Percentiles rank a stretch among this genome's conserved stretches.
Conservation (phyloP, 2,797 vertebrate genomes). For the Myotis vivesi region DNA sequence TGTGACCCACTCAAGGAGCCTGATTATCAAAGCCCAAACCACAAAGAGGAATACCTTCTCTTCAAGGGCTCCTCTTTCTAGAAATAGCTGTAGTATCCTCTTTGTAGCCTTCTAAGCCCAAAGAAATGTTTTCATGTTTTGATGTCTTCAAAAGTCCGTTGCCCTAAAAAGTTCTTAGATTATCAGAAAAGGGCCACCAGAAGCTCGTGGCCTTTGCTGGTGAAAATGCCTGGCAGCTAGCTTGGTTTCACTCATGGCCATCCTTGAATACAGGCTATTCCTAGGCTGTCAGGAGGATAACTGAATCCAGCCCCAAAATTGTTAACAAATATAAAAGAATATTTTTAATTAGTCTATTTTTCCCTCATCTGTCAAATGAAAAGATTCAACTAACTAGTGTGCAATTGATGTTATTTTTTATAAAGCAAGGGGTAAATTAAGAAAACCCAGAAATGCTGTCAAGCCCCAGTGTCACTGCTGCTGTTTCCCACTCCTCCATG, state of each 20-base stretch:
- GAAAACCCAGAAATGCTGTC: slow-evolving; percentile 20
- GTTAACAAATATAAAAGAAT: slow-evolving; percentile 64
- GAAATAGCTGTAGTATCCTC: slow-evolving; percentile 67
- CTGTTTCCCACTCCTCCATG: neutral
- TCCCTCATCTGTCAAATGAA: slow-evolving; percentile 57
- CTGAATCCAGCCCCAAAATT: slow-evolving; percentile 39
- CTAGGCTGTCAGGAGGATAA: slow-evolving; percentile 48
- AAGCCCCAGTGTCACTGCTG: neutral
- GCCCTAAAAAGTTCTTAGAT: slow-evolving; percentile 68
- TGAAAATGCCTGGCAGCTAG: neutral
- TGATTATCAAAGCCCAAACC: slow-evolving; percentile 69
- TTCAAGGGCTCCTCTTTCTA: slow-evolving; percentile 73
- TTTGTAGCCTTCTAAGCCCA: slow-evolving; percentile 64
- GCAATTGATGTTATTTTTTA: slow-evolving; percentile 54
- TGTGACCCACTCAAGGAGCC: slow-evolving; percentile 51
- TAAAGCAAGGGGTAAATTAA: slow-evolving; percentile 19
- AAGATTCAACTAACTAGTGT: slow-evolving; percentile 40
- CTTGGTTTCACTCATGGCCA: slow-evolving; percentile 37
- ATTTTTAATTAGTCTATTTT: slow-evolving; percentile 60
- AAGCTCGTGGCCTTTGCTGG: slow-evolving; percentile 22
- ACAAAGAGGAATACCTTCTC: slow-evolving; percentile 66
- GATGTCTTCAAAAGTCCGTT: slow-evolving; percentile 68
- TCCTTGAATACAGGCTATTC: slow-evolving; percentile 59
- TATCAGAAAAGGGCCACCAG: slow-evolving; percentile 54
- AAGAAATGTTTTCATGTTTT: slow-evolving; percentile 70